Percentiles rank a stretch among this genome's conserved stretches.
Conservation (phyloP, 2,888 invertebrate genomes). For the Lepidocyrtoides sp. region DNA sequence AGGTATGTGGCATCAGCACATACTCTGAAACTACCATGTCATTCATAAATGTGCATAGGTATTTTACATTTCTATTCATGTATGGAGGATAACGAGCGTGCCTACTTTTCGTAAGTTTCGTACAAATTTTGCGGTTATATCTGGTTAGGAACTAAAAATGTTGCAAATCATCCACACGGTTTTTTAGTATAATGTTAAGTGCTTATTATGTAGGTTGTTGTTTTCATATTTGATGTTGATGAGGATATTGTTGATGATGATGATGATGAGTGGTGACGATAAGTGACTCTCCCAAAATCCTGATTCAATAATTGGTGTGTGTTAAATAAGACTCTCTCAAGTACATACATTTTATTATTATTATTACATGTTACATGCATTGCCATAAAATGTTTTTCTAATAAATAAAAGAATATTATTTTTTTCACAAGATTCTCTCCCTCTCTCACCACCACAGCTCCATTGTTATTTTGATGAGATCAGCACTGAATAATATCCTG, state of each 20-base stretch:
- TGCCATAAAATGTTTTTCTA: conserved; percentile 26
- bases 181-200: background rate
- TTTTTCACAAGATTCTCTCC: conserved; percentile 15
- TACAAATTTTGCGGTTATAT: conserved; percentile 77
- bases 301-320: conserved; percentile 70
- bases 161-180: conserved; percentile 24
- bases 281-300: conserved; percentile 71
- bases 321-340: conserved; percentile 58
- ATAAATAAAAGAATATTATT: conserved; percentile 30
- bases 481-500: conserved; percentile 58
- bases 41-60: conserved; percentile 50
- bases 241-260: conserved; percentile 26
- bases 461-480: conserved; percentile 61
- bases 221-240: background rate
- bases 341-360: conserved; percentile 14
- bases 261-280: conserved; percentile 35
- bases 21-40: conserved; percentile 13
- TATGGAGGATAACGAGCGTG: conserved; percentile 33
- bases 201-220: conserved; percentile 40
- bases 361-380: conserved; percentile 33
- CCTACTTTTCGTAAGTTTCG: conserved; percentile 51
- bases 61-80: background rate
- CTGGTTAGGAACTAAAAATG: conserved; percentile 67
- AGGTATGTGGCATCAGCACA: background rate
- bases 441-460: background rate